These are phyloP conservation scores for Bicyclus anynana DNA, from an alignment of 1,140 invertebrate genomes.

Conservation along the genomic window DNA sequence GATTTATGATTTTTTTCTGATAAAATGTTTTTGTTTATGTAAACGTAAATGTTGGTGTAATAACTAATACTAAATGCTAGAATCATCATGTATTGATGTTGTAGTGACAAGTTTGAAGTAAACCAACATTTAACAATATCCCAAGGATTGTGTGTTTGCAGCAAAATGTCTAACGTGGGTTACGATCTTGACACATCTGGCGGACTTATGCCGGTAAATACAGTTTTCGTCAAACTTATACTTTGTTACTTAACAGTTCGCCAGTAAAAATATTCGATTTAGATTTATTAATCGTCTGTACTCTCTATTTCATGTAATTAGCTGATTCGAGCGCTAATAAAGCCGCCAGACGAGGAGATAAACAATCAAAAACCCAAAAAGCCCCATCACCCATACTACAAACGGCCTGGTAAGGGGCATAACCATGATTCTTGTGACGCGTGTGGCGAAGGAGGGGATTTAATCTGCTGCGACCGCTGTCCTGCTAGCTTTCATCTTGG, in stretches of 20 bases:
- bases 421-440: slow-evolving; percentile 96
- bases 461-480: slow-evolving; percentile 97
- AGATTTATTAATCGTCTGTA: background rate
- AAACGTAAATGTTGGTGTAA: too few species aligned
- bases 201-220: slow-evolving; percentile 71
- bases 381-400: slow-evolving; percentile 89
- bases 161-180: slow-evolving; percentile 61
- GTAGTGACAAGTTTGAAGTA: too few species aligned
- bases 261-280: too few species aligned
- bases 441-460: slow-evolving; percentile 94
- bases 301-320: too few species aligned
- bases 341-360: slow-evolving; percentile 88
- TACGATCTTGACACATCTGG: slow-evolving; percentile 73
- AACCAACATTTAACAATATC: too few species aligned
- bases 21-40: too few species aligned
- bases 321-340: slow-evolving; percentile 93
- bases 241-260: too few species aligned
- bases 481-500: slow-evolving; percentile 96
- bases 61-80: too few species aligned
- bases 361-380: slow-evolving; percentile 81
- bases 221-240: slow-evolving; percentile 29
- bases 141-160: background rate
- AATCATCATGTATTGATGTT: too few species aligned
- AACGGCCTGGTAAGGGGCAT: slow-evolving; percentile 91
- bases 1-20: too few species aligned